Evolutionary conservation across 2,797 vertebrate genomes (phyloP), one percentile per base, ranked within the genome.

Genomic region (Sebastes diploproa): DNA sequence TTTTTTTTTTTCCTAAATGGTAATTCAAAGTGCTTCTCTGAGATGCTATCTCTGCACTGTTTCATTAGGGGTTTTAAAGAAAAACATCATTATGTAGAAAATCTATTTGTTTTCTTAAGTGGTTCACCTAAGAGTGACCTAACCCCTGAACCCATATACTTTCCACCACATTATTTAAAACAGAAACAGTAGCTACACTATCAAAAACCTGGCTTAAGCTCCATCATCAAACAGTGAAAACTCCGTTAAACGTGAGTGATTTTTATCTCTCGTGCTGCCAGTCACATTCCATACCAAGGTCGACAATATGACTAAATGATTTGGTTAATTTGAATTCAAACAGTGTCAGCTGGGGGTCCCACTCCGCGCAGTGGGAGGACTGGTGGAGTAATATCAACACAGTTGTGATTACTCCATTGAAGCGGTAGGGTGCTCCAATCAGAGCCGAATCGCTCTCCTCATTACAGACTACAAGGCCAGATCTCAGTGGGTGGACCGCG

Each of bases 321-420:
- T 91, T 88, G 79, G 86, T 85, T 92, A 88, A 91, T 92, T 77
- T 80, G 74, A 87, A 92, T 90, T 90, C 83, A 92, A 93, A 88
- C 86, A 86, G 70, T 88, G 83, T 78, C 89, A 84, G 88, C 29
- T 77, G 85, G 90, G 82, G 85, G 88, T 91, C 88, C 46, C 88
- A 85, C 85, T 92, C 72, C 7, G 8, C 88, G 0, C 91, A 88
- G 92, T 77, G 58, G 90, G 90, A 68, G 82, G 75, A 85, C 14
- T 75, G 86, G 80, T 84, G 32, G 42, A 89, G 81, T 84, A 89
- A 92, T 92, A 92, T 92, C 88, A 92, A 92, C 90, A 91, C 75
- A 87, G 82, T 91, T 84, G 89, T 92, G 90, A 94, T 92, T 90
- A 90, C 90, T 89, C 82, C 85, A 90, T 82, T 83, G 82, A 89